These are phyloP conservation scores for Hypomecis atomaria DNA, from an alignment of 2,888 invertebrate genomes.

Conservation along the genomic window DNA sequence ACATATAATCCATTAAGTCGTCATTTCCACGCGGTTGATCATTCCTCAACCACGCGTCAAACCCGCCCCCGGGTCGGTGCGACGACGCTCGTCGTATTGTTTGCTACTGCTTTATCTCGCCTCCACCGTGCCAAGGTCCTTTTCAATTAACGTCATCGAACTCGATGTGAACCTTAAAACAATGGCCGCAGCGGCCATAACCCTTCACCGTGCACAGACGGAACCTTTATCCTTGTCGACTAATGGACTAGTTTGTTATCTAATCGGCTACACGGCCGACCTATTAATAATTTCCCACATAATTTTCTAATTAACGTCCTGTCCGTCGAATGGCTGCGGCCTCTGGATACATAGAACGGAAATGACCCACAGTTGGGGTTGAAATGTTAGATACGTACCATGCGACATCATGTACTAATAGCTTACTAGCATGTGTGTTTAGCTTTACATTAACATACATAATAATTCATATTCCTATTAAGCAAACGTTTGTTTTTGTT, in stretches of 20 bases:
- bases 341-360: slow-evolving; percentile 68
- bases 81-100: slow-evolving; percentile 70
- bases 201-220: slow-evolving; percentile 44
- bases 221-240: slow-evolving; percentile 69
- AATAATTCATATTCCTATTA: slow-evolving; percentile 47
- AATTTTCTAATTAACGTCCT: slow-evolving; percentile 83
- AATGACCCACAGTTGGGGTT: slow-evolving; percentile 67
- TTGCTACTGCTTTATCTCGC: slow-evolving; percentile 79
- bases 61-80: slow-evolving; percentile 72
- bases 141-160: slow-evolving; percentile 54
- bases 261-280: slow-evolving; percentile 80
- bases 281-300: slow-evolving; percentile 83
- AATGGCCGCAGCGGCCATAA: slow-evolving; percentile 55
- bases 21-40: slow-evolving; percentile 83
- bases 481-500: slow-evolving; percentile 68
- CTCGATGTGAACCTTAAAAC: slow-evolving; percentile 66
- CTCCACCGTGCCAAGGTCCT: slow-evolving; percentile 62
- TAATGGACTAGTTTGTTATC: slow-evolving; percentile 84
- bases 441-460: slow-evolving; percentile 30
- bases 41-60: slow-evolving; percentile 82
- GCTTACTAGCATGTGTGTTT: slow-evolving; percentile 54
- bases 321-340: slow-evolving; percentile 61
- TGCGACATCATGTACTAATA: slow-evolving; percentile 49
- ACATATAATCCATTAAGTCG: slow-evolving; percentile 85
- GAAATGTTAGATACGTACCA: slow-evolving; percentile 38